Conservation (phyloP, 2,113 vertebrate genomes). For the Ellobius talpinus region DNA sequence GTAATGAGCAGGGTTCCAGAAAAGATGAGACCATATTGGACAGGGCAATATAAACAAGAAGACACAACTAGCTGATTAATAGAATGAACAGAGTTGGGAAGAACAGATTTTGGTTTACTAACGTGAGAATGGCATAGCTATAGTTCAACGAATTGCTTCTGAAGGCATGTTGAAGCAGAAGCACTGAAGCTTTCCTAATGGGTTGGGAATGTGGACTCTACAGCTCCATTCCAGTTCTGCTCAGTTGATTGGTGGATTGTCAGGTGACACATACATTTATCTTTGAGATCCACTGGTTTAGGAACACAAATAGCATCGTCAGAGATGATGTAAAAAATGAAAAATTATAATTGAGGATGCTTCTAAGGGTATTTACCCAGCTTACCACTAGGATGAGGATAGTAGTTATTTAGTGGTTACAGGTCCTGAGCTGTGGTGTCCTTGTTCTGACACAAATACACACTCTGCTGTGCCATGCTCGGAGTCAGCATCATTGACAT, state of each 20-base stretch:
- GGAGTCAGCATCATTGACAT: neutral
- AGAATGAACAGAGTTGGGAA: neutral
- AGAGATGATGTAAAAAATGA: neutral
- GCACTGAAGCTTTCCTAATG: neutral
- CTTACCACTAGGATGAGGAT: conserved; percentile 24
- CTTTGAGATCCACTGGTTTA: conserved; percentile 5
- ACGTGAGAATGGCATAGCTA: neutral
- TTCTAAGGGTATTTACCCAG: neutral
- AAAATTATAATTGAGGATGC: neutral
- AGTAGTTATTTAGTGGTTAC: neutral
- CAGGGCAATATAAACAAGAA: neutral
- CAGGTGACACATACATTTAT: neutral
- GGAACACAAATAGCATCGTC: neutral
- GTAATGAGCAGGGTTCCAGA: neutral
- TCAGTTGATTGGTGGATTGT: neutral
- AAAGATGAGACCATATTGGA: conserved; percentile 8
- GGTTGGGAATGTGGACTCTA: neutral
- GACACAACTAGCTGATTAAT: neutral
- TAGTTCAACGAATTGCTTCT: neutral
- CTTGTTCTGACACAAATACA: neutral
- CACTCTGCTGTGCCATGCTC: neutral
- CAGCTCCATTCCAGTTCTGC: neutral
- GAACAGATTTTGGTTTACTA: neutral
- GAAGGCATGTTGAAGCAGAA: neutral
- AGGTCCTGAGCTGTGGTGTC: neutral